Conservation (phyloP, 2,113 vertebrate genomes). For the Plecturocebus donacophilus region DNA sequence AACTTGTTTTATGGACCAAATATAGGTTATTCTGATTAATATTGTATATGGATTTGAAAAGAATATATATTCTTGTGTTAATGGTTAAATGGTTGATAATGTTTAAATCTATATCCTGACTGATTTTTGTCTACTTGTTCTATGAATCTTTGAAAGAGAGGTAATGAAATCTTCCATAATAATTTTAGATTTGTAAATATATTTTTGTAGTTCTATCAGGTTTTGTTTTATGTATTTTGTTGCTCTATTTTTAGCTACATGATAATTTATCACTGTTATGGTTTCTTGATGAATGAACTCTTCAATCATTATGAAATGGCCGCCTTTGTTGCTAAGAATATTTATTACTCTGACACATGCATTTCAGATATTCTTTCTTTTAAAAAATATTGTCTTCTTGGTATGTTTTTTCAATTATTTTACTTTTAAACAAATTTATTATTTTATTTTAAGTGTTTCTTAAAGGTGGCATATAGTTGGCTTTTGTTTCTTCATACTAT, state of each 20-base stretch:
- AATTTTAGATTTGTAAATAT: too few relatives aligned
- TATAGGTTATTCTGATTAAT: neutral
- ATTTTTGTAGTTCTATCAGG: too few relatives aligned
- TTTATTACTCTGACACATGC: neutral
- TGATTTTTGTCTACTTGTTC: neutral
- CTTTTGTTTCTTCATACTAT: neutral
- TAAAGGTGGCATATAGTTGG: neutral
- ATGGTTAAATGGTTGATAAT: neutral
- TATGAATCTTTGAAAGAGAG: too few relatives aligned
- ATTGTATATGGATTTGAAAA: neutral
- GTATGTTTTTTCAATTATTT: neutral
- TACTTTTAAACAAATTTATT: neutral
- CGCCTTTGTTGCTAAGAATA: neutral
- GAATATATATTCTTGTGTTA: neutral
- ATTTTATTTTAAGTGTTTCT: neutral
- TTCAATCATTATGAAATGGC: too few relatives aligned
- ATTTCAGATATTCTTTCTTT: neutral
- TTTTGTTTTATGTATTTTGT: neutral
- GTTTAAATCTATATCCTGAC: neutral
- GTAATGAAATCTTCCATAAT: too few relatives aligned
- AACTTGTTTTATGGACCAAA: neutral
- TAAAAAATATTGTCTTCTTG: neutral
- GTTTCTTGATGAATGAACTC: too few relatives aligned
- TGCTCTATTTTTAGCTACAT: neutral
- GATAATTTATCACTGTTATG: neutral